A percentile compares a stretch with the other conserved stretches of the same genome.
These are phyloP conservation scores for Hydrotaea diabolus DNA, from an alignment of 2,888 invertebrate genomes.

Conservation along the genomic window DNA sequence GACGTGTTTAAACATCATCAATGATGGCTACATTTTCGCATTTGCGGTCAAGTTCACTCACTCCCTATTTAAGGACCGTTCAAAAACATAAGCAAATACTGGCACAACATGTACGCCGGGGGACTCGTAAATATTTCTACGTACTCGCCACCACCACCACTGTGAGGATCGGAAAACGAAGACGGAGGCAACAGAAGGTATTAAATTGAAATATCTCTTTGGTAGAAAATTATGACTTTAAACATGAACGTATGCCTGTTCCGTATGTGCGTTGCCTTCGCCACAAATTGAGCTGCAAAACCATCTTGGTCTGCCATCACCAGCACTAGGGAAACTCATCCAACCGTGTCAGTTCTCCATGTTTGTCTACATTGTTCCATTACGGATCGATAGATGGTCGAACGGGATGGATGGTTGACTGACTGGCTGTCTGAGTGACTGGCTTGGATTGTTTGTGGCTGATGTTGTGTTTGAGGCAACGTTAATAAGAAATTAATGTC, in stretches of 20 bases:
- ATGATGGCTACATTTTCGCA: neutral
- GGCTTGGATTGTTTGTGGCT: conserved; percentile 35
- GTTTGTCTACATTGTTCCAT: neutral
- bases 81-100: conserved; percentile 6
- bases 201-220: conserved; percentile 65
- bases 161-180: neutral
- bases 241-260: conserved; percentile 40
- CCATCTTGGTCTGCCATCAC: neutral
- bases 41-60: conserved; percentile 46
- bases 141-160: neutral
- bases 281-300: neutral
- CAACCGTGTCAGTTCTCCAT: neutral
- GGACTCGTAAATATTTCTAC: conserved; percentile 27
- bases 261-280: neutral
- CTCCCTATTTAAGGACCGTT: neutral
- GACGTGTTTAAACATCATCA: conserved; percentile 62
- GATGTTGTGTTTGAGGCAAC: conserved; percentile 68
- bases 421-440: neutral
- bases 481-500: conserved; percentile 81
- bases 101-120: conserved; percentile 29
- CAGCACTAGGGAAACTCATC: neutral
- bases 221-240: conserved; percentile 61
- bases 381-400: neutral
- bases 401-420: neutral
- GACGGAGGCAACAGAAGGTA: conserved; percentile 54